These are phyloP conservation scores for Gopherus flavomarginatus DNA, from an alignment of 2,113 vertebrate genomes.

Conservation along the genomic window DNA sequence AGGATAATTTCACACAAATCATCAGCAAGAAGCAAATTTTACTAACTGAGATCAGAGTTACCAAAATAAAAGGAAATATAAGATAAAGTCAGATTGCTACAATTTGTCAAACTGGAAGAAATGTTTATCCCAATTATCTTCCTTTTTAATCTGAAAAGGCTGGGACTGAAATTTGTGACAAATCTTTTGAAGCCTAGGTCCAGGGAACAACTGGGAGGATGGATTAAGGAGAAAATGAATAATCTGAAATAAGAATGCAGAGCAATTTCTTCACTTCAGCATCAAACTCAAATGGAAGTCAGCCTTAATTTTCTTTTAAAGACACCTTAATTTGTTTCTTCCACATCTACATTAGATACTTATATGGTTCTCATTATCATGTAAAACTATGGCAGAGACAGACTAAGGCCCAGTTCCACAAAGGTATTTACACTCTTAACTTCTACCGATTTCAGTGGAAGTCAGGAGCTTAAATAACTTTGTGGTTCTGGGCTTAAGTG, in stretches of 20 bases:
- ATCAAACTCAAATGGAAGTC: neutral
- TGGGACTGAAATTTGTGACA: neutral
- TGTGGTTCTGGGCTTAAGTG: neutral
- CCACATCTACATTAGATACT: conserved; percentile 6
- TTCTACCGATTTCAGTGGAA: neutral
- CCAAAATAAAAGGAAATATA: conserved; percentile 47
- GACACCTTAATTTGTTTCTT: conserved; percentile 10
- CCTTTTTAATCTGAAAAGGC: neutral
- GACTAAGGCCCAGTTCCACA: neutral
- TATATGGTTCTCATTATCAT: conserved; percentile 23
- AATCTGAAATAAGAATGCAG: conserved; percentile 15
- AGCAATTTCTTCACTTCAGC: neutral
- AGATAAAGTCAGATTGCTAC: conserved; percentile 24
- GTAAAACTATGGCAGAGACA: neutral
- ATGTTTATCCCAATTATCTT: conserved; percentile 18
- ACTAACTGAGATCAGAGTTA: neutral
- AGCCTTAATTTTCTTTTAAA: conserved; percentile 54
- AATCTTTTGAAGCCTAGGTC: conserved; percentile 7
- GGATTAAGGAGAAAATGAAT: conserved; percentile 44
- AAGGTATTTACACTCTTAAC: neutral
- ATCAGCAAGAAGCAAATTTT: neutral
- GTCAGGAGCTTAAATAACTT: neutral
- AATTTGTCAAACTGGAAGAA: conserved; percentile 29
- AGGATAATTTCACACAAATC: conserved; percentile 30
- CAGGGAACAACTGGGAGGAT: neutral